Conservation (phyloP, 1,140 invertebrate species). For the Charaxes varanes region DNA sequence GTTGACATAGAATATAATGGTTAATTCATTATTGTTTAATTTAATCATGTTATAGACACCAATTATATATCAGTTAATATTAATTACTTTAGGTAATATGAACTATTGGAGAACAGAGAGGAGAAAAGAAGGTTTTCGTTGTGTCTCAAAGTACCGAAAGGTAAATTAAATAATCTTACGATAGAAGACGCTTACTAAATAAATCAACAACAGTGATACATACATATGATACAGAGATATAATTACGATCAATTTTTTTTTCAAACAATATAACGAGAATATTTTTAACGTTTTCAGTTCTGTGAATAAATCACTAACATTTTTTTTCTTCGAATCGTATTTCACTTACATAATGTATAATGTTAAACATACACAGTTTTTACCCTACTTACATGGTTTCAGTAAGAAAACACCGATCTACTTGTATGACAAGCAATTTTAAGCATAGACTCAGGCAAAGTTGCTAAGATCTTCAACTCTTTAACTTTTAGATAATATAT, state of each 20-base stretch:
- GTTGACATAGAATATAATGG: conserved; percentile 36
- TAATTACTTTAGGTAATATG: conserved; percentile 28
- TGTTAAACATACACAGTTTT: conserved; percentile 25
- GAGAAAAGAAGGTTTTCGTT: conserved; percentile 37
- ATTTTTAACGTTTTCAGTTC: conserved; percentile 70
- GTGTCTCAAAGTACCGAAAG: conserved; percentile 39
- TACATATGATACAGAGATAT: conserved; percentile 64
- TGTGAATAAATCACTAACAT: conserved; percentile 70
- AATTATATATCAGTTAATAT: conserved; percentile 47
- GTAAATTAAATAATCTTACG: conserved; percentile 32
- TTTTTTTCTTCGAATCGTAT: conserved; percentile 49
- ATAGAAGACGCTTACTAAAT: conserved; percentile 58
- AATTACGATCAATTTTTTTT: conserved; percentile 49
- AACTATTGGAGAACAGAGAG: conserved; percentile 30
- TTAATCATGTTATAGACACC: conserved; percentile 61
- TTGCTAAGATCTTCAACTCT: conserved; percentile 9
- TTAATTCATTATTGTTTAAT: conserved; percentile 40
- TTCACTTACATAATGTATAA: conserved; percentile 35
- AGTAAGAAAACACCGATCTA: conserved; percentile 28
- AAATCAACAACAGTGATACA: conserved; percentile 63
- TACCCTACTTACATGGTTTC: conserved; percentile 28
- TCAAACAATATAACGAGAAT: conserved; percentile 70
- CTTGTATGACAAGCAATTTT: conserved; percentile 27
- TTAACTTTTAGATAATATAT: not conserved
- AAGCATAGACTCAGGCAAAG: conserved; percentile 19